phyloP scores from a whole-genome alignment of 2,888 invertebrate genomes.

The Exocentrus adspersus region DNA sequence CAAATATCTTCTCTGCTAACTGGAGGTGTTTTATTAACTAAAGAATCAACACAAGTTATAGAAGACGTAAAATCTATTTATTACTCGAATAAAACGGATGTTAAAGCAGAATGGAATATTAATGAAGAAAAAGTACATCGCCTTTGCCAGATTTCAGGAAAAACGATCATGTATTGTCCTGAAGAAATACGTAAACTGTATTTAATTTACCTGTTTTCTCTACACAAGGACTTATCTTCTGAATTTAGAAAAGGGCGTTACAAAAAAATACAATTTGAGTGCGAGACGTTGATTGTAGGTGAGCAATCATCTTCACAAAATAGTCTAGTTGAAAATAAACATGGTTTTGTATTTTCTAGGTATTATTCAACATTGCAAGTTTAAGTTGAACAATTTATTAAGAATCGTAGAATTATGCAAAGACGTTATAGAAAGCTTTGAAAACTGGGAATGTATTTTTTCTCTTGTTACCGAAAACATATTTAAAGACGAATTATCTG shows the following conservation, averaged over 20 bases:
- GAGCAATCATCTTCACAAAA: constrained; percentile 11
- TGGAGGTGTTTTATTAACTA: constrained; percentile 42
- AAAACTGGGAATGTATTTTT: constrained; percentile 48
- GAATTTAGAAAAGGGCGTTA: constrained; percentile 32
- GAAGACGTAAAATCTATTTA: constrained; percentile 37
- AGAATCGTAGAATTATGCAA: constrained; percentile 39
- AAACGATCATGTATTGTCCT: constrained; percentile 49
- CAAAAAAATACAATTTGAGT: constrained; percentile 18
- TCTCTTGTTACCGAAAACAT: constrained; percentile 48
- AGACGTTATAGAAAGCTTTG: constrained; percentile 47
- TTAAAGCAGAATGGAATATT: constrained; percentile 25
- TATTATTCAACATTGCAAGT: constrained; percentile 48
- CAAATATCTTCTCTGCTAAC: constrained; percentile 46
- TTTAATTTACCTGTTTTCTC: constrained; percentile 52
- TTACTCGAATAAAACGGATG: constrained; percentile 2
- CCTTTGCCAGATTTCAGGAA: constrained; percentile 49
- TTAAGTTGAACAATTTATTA: constrained; percentile 43
- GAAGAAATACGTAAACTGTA: constrained; percentile 47
- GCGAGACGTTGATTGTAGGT: constrained; percentile 51
- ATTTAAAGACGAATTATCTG: constrained; percentile 48
- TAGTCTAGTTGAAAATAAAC: too few species aligned
- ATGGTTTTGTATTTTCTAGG: constrained; percentile 44
- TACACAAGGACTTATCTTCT: constrained; percentile 50
- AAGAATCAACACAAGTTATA: constrained; percentile 28
- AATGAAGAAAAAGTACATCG: constrained; percentile 39